These are phyloP conservation scores for Colostygia pectinataria DNA, from an alignment of 2,888 invertebrate species.

Conservation along the genomic window DNA sequence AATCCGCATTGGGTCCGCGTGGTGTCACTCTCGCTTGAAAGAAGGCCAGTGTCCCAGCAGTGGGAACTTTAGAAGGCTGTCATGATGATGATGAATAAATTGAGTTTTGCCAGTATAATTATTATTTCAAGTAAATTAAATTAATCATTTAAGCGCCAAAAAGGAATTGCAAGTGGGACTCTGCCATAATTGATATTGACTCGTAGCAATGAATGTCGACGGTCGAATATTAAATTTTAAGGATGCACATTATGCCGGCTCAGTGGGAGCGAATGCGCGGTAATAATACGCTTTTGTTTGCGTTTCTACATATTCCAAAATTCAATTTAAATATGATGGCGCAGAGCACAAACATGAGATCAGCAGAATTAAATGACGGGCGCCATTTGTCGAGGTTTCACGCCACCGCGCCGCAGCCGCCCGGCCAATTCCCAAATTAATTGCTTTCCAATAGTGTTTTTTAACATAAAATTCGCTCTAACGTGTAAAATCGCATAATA, in stretches of 20 bases:
- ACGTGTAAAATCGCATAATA: conserved; percentile 37
- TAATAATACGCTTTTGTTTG: conserved; percentile 68
- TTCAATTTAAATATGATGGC: conserved; percentile 81
- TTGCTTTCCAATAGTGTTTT: conserved; percentile 74
- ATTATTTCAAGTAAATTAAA: not conserved
- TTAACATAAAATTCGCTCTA: conserved; percentile 50
- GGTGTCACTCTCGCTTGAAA: no score
- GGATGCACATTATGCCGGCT: conserved; percentile 52
- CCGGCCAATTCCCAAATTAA: conserved; percentile 69
- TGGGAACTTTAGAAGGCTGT: no score
- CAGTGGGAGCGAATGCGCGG: conserved; percentile 46
- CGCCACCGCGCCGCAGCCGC: conserved; percentile 45
- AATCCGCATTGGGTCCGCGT: no score
- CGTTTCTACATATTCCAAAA: conserved; percentile 64
- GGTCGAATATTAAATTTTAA: conserved; percentile 50
- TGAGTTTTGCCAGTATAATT: no score
- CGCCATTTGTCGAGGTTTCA: conserved; percentile 69
- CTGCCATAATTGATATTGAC: conserved; percentile 25
- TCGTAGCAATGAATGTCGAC: conserved; percentile 41
- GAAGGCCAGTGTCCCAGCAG: no score
- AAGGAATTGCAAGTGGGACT: not conserved
- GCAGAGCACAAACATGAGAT: conserved; percentile 75
- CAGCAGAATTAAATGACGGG: conserved; percentile 78
- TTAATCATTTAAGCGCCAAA: no score
- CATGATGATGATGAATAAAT: no score